Evolutionary conservation across 35 echinoderm and acorn worm genomes (phyloP).

Genomic region (Apostichopus japonicus): DNA sequence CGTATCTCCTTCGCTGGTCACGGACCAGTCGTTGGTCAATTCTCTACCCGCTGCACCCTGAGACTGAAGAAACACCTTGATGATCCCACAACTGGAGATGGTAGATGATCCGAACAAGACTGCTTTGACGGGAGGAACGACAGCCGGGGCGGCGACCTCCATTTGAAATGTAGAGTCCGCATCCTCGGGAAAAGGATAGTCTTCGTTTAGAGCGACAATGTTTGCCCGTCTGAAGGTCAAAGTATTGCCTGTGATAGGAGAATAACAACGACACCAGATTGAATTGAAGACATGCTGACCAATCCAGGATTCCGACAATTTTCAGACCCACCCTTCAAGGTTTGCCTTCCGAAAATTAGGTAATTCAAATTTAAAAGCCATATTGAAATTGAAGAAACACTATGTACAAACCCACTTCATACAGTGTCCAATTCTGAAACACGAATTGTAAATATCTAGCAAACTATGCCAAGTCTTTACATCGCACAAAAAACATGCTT

Average conservation of each 20-base stretch:
- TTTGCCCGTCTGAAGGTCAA: constrained; percentile 41
- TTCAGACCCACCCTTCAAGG: no score
- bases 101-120: constrained; percentile 28
- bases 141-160: constrained; percentile 43
- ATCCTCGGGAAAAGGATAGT: constrained; percentile 40
- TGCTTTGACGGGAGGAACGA: constrained; percentile 33
- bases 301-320: no score
- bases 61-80: constrained; percentile 53
- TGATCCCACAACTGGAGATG: constrained; percentile 67
- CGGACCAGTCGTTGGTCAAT: constrained; percentile 63
- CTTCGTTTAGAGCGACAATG: constrained; percentile 38
- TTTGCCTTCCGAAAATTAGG: no score
- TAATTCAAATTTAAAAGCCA: no score
- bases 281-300: no score
- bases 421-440: no score
- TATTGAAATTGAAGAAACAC: no score
- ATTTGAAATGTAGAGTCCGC: background rate
- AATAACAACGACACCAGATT: background rate
- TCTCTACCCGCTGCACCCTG: constrained; percentile 71
- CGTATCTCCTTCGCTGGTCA: constrained; percentile 56
- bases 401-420: no score
- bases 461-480: no score
- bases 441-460: no score
- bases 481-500: no score
- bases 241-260: constrained; percentile 25